These are phyloP conservation scores for Melinopterus prodromus DNA, from an alignment of 2,888 invertebrate genomes.

Conservation along the genomic window DNA sequence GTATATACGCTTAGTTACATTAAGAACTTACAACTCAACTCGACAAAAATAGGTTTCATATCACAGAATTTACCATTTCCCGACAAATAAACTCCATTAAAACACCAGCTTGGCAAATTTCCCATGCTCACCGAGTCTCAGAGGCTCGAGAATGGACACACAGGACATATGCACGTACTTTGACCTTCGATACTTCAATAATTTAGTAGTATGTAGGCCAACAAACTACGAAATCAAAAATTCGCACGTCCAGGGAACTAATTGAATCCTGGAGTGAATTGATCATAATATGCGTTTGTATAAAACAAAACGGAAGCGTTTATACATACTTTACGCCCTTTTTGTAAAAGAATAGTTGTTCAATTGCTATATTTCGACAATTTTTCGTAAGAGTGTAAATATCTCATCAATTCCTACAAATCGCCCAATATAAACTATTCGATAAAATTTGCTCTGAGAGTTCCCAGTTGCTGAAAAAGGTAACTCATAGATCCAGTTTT, in stretches of 20 bases:
- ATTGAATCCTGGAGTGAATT: constrained; percentile 4
- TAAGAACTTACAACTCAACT: too few relatives aligned
- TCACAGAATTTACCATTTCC: neutral
- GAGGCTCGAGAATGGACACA: neutral
- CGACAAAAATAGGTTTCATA: neutral
- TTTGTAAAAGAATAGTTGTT: too few relatives aligned
- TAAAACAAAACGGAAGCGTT: neutral
- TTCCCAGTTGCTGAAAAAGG: too few relatives aligned
- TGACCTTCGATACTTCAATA: constrained; percentile 4
- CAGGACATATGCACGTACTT: neutral
- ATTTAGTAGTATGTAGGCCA: neutral
- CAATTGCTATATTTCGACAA: too few relatives aligned
- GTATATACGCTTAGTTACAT: too few relatives aligned
- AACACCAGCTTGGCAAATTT: neutral
- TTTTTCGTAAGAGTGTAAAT: too few relatives aligned
- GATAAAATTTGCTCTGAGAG: too few relatives aligned
- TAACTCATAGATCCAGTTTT: too few relatives aligned
- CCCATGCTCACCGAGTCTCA: neutral
- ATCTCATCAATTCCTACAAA: too few relatives aligned
- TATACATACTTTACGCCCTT: neutral
- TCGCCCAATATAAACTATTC: too few relatives aligned
- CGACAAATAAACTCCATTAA: neutral
- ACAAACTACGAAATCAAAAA: neutral
- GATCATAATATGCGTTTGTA: neutral
- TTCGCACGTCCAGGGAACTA: neutral